These are phyloP conservation scores for Entelurus aequoreus DNA, from an alignment of 2,113 vertebrate species.

Conservation along the genomic window DNA sequence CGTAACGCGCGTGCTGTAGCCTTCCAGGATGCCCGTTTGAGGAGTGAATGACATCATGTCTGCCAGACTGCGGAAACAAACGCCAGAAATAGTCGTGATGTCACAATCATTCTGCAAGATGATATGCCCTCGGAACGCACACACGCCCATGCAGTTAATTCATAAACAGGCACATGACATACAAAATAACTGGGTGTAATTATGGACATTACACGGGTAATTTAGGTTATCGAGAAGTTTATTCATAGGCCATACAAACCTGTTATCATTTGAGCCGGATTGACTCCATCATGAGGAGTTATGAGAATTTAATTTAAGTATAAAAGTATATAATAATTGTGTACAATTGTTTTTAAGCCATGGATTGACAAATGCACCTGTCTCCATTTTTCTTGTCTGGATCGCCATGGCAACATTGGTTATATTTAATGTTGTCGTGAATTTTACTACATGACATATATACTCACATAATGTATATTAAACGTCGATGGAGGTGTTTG, in stretches of 20 bases:
- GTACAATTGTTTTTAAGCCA: too few species aligned
- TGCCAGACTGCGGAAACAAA: constrained; percentile 59
- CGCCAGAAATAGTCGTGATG: constrained; percentile 72
- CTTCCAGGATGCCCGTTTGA: constrained; percentile 55
- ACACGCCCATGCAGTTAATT: constrained; percentile 20
- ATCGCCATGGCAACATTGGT: constrained; percentile 3
- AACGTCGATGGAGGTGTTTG: too few species aligned
- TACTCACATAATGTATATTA: too few species aligned
- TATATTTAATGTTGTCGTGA: too few species aligned
- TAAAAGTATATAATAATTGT: too few species aligned
- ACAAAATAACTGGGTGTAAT: too few species aligned
- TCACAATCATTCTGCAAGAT: constrained; percentile 69
- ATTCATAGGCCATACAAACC: neutral
- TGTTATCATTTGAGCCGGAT: neutral
- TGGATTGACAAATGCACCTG: neutral
- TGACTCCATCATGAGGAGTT: neutral
- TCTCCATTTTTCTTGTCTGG: neutral
- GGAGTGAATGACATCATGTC: constrained; percentile 70
- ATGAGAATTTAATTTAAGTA: too few species aligned
- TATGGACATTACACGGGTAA: neutral
- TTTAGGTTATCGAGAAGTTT: neutral
- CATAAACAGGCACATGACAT: constrained; percentile 1
- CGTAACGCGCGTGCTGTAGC: constrained; percentile 38
- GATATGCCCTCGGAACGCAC: constrained; percentile 39
- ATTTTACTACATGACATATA: too few species aligned